Base-by-base conservation (phyloP, 2,113 vertebrate genomes). In the Lepisosteus osseus region DNA sequence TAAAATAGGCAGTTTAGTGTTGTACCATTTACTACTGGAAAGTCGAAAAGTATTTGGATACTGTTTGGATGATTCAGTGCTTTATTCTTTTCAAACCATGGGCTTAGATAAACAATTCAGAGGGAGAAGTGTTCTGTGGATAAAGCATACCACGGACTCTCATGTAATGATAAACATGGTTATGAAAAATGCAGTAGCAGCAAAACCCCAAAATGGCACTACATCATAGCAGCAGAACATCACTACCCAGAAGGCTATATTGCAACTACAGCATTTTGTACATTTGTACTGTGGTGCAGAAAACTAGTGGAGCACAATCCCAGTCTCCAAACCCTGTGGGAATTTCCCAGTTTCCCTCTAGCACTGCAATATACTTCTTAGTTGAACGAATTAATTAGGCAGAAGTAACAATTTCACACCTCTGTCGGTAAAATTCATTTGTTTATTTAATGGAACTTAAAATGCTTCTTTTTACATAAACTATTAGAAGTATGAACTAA, bases 361-460 rank as follows among this genome's bases (percentile, higher is more conserved):
- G 73, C 80, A 78, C 74, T 54, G 73, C 65, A n/a, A 76, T 73
- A 71, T 41, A 73, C 74, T 86, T 82, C 90, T 89, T 85, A 87
- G 89, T 89, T 81, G 72, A 81, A 83, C 76, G 79, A 75, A 88
- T 88, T 90, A 78, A 90, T 88, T 90, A 85, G 82, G 80, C 86
- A 82, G 80, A 90, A 91, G 84, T 86, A 86, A 81, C 83, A 85
- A 80, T 87, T 88, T 86, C 85, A 76, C 70, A 74, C 73, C 77
- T 80, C 68, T 57, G 75, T 85, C 81, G 86, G 85, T 89, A 85
- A 88, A 87, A 88, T 90, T 92, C 85, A 86, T 85, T 78, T 82
- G 78, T 80, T 86, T 90, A 83, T 89, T 90, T 89, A 90, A 88
- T 86, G 80, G 86, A 85, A 86, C 69, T 6, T 51, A 55, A 29